These are phyloP conservation scores for Caenorhabditis parvicauda DNA, from an alignment of 2,888 invertebrate species.

Conservation along the genomic window DNA sequence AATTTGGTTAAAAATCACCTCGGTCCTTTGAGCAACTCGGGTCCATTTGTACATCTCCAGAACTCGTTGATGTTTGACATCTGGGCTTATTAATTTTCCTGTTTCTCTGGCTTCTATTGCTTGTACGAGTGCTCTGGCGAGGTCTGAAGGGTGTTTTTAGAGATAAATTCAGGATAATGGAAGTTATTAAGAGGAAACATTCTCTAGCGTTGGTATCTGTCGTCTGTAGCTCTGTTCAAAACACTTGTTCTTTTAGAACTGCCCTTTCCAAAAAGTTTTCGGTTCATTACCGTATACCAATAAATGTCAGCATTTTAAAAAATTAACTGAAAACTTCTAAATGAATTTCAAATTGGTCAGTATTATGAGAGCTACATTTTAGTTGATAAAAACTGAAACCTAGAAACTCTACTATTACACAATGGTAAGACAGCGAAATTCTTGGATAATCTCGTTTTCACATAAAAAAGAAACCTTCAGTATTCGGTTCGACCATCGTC, in stretches of 20 bases:
- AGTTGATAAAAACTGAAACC: neutral
- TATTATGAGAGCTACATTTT: neutral
- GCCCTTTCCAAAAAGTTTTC: too few relatives aligned
- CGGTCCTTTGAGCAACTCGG: conserved; percentile 65
- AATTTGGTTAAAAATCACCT: too few relatives aligned
- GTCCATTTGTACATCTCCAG: conserved; percentile 66
- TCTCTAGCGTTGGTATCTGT: too few relatives aligned
- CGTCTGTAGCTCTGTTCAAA: too few relatives aligned
- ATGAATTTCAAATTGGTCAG: neutral
- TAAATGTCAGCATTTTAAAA: neutral
- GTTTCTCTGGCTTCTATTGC: conserved; percentile 42
- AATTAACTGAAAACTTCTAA: neutral
- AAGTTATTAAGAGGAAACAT: too few relatives aligned
- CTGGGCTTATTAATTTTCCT: conserved; percentile 46
- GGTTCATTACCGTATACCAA: too few relatives aligned
- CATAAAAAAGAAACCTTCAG: conserved; percentile 33
- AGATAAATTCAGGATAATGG: too few relatives aligned
- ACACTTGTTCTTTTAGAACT: too few relatives aligned
- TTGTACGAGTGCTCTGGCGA: conserved; percentile 37
- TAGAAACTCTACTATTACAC: too few relatives aligned
- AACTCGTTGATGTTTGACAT: conserved; percentile 63
- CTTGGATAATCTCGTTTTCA: too few relatives aligned
- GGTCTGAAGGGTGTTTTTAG: conserved; percentile 23
- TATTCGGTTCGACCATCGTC: conserved; percentile 72
- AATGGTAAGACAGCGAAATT: too few relatives aligned